phyloP scores from a whole-genome alignment of 2,888 invertebrate species.

The Luperina nickerlii region DNA sequence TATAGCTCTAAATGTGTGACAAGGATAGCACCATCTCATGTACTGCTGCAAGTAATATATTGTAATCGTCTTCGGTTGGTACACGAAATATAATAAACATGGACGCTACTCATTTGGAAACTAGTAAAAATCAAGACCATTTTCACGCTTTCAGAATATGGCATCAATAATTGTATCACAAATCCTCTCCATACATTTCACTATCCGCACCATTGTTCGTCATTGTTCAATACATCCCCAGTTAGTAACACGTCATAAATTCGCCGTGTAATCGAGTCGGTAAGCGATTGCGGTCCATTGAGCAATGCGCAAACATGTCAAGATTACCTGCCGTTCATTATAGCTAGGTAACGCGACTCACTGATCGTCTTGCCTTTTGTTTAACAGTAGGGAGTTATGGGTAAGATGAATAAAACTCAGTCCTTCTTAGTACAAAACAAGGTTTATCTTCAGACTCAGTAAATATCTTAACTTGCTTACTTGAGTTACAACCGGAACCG shows the following conservation, averaged over 20 bases:
- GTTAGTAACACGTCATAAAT: constrained; percentile 56
- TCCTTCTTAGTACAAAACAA: not conserved
- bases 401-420: not conserved
- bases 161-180: not conserved
- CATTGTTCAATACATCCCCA: constrained; percentile 18
- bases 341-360: constrained; percentile 35
- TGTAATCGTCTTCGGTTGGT: too few relatives aligned
- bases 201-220: constrained; percentile 3
- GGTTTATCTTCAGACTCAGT: not conserved
- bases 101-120: not conserved
- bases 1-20: too few relatives aligned
- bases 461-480: not conserved
- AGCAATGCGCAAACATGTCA: constrained; percentile 54
- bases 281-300: constrained; percentile 54
- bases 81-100: too few relatives aligned
- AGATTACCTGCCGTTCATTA: constrained; percentile 61
- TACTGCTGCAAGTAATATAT: too few relatives aligned
- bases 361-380: constrained; percentile 36
- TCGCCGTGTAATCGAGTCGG: constrained; percentile 45
- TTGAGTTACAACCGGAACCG: not conserved
- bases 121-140: not conserved
- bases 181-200: constrained; percentile 1
- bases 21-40: too few relatives aligned
- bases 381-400: not conserved
- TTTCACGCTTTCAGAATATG: not conserved